phyloP scores from a whole-genome alignment of 1,140 invertebrate species.

The Calliopsis andreniformis region DNA sequence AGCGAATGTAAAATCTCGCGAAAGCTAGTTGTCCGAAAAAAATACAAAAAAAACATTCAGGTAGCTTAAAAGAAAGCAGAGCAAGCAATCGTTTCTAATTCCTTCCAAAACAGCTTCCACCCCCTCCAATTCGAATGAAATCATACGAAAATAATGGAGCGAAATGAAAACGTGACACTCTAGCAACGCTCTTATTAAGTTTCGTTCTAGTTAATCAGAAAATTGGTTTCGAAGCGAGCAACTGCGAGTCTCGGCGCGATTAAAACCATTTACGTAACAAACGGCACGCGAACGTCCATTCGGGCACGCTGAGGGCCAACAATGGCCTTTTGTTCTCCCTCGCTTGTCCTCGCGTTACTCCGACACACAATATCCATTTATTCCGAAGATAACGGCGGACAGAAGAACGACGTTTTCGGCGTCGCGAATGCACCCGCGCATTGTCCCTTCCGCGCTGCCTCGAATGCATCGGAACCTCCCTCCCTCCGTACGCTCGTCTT shows the following conservation, averaged over 20 bases:
- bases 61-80: too few species aligned
- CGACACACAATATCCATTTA: constrained; percentile 11
- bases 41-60: too few species aligned
- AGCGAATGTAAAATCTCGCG: background rate
- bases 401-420: background rate
- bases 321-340: constrained; percentile 11
- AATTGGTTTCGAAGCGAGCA: background rate
- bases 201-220: constrained; percentile 3
- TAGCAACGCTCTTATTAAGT: background rate
- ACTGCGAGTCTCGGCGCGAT: background rate
- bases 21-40: background rate
- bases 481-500: constrained; percentile 23
- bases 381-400: constrained; percentile 26
- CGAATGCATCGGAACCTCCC: background rate
- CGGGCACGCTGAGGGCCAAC: background rate
- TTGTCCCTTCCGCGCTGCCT: background rate
- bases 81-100: too few species aligned
- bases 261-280: constrained; percentile 20
- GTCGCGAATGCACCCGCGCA: background rate
- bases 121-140: too few species aligned
- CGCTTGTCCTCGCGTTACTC: background rate
- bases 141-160: too few species aligned
- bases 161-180: too few species aligned
- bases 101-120: too few species aligned
- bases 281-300: constrained; percentile 8